Evolutionary conservation across 1,140 invertebrate species (phyloP).

Genomic region (Euwallacea fornicatus): DNA sequence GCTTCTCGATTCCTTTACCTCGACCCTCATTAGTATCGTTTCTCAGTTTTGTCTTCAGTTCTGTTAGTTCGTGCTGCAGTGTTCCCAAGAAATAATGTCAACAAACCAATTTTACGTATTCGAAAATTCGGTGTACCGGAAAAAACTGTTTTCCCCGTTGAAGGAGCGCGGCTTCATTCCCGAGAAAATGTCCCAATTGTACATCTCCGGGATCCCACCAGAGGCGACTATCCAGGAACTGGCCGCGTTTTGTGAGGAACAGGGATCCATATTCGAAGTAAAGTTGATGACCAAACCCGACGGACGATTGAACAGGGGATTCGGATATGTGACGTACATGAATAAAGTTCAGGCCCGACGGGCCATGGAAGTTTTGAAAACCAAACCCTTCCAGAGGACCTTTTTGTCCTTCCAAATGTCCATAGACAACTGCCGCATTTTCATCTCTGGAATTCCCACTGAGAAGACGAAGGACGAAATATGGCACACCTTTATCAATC

Average conservation of each 20-base stretch:
- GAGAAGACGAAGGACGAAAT: slow-evolving; percentile 71
- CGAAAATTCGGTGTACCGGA: not conserved
- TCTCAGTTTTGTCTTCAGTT: too few relatives aligned
- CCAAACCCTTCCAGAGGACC: slow-evolving; percentile 11
- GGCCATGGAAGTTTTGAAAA: slow-evolving; percentile 17
- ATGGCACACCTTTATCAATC: slow-evolving; percentile 63
- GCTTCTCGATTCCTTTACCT: too few relatives aligned
- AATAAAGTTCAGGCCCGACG: slow-evolving; percentile 18
- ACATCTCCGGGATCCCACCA: slow-evolving; percentile 19
- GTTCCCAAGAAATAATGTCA: not conserved
- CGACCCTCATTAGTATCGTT: too few relatives aligned
- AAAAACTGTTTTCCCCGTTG: slow-evolving; percentile 2
- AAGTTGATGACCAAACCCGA: slow-evolving; percentile 31
- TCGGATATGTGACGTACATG: slow-evolving; percentile 39
- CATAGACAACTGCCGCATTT: slow-evolving; percentile 76
- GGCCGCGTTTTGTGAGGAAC: slow-evolving; percentile 32
- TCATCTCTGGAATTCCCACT: slow-evolving; percentile 80
- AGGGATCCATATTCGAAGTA: slow-evolving; percentile 31
- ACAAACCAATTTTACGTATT: not conserved
- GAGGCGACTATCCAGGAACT: slow-evolving; percentile 28
- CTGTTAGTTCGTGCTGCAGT: too few relatives aligned
- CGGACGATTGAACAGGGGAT: slow-evolving; percentile 30
- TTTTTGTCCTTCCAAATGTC: slow-evolving; percentile 26
- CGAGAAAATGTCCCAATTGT: not conserved
- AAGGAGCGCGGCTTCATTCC: not conserved